Evolutionary conservation across 2,888 invertebrate species (phyloP).

Genomic region (Aquatica leii): DNA sequence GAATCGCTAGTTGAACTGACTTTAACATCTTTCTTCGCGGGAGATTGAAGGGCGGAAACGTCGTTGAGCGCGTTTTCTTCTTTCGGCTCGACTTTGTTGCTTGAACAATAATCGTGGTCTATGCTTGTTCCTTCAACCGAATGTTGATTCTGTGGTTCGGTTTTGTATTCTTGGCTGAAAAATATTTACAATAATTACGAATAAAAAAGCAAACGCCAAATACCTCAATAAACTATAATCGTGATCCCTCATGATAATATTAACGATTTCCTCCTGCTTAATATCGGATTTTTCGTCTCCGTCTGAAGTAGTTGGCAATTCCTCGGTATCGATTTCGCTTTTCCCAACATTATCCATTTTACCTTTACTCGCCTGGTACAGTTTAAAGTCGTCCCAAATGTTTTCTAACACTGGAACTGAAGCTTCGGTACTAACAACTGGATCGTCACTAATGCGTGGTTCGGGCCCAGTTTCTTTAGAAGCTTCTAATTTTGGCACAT

Average conservation of each 20-base stretch:
- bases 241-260: constrained; percentile 68
- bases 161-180: constrained; percentile 23
- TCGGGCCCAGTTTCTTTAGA: background rate
- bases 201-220: constrained; percentile 4
- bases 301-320: background rate
- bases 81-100: constrained; percentile 36
- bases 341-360: constrained; percentile 58
- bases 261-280: constrained; percentile 19
- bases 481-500: constrained; percentile 26
- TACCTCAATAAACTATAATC: constrained; percentile 71
- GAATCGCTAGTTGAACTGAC: constrained; percentile 77
- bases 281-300: background rate
- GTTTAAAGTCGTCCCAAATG: constrained; percentile 81
- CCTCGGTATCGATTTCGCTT: background rate
- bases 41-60: constrained; percentile 9
- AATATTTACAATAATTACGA: background rate
- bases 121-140: constrained; percentile 46
- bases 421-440: constrained; percentile 53
- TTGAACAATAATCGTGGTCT: constrained; percentile 60
- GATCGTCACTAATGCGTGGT: background rate
- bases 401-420: constrained; percentile 72
- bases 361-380: constrained; percentile 75
- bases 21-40: constrained; percentile 43
- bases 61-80: constrained; percentile 34
- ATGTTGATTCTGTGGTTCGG: constrained; percentile 37